A percentile compares a stretch with the other conserved stretches of the same genome.
phyloP scores from a whole-genome alignment of 2,797 vertebrate species.

The Enteromius paludinosus region DNA sequence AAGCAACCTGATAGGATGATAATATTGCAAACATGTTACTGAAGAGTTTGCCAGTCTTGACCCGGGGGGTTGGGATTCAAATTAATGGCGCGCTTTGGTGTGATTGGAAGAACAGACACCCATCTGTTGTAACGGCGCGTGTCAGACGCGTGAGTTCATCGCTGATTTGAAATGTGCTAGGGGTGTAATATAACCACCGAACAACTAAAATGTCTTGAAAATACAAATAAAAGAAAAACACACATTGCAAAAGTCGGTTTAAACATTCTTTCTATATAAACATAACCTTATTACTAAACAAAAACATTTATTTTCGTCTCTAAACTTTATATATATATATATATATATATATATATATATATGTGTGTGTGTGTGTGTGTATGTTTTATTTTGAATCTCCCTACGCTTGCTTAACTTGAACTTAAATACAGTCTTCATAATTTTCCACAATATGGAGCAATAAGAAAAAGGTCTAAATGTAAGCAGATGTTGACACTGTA shows the following conservation, averaged over 20 bases:
- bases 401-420: background rate
- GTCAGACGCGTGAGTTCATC: constrained; percentile 77
- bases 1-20: constrained; percentile 6
- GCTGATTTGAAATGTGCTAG: constrained; percentile 37
- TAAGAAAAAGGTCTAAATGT: constrained; percentile 14
- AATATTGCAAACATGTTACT: constrained; percentile 30
- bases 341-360: no score
- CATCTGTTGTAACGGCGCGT: constrained; percentile 81
- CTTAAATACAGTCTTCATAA: background rate
- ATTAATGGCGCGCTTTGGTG: constrained; percentile 36
- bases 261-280: background rate
- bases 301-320: background rate
- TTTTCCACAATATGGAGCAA: background rate
- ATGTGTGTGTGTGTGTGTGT: no score
- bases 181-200: background rate
- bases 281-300: background rate
- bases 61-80: constrained; percentile 36
- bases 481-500: constrained; percentile 74
- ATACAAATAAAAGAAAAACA: background rate
- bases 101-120: constrained; percentile 53
- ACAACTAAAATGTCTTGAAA: constrained; percentile 16
- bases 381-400: background rate
- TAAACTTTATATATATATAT: no score
- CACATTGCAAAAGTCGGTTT: background rate
- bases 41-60: constrained; percentile 9